These are phyloP conservation scores for Protonemura montana DNA, from an alignment of 2,888 invertebrate species.

Conservation along the genomic window DNA sequence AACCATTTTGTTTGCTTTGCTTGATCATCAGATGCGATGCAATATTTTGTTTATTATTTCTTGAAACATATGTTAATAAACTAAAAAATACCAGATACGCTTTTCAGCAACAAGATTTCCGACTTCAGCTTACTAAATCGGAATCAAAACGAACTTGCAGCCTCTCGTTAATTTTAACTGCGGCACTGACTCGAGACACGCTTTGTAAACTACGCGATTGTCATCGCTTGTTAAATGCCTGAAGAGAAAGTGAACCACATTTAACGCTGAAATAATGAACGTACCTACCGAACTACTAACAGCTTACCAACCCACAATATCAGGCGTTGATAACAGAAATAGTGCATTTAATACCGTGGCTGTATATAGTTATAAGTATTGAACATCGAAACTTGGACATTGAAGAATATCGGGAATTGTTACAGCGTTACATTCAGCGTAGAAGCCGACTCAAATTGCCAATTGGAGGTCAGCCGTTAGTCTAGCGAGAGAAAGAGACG, in stretches of 20 bases:
- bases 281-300: background rate
- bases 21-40: background rate
- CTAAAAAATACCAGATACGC: background rate
- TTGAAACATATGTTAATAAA: too few relatives aligned
- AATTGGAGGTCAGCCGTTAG: too few relatives aligned
- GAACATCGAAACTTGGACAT: background rate
- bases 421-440: too few relatives aligned
- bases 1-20: slow-evolving; percentile 4
- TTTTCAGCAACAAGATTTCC: background rate
- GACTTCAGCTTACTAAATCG: too few relatives aligned
- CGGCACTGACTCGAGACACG: too few relatives aligned
- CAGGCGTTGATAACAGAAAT: background rate
- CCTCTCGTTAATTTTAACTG: too few relatives aligned
- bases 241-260: background rate
- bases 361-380: background rate
- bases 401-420: too few relatives aligned
- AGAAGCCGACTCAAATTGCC: too few relatives aligned
- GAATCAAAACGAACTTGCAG: too few relatives aligned
- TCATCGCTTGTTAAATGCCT: background rate
- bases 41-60: background rate
- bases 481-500: too few relatives aligned
- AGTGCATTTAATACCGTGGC: background rate
- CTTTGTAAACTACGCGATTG: background rate
- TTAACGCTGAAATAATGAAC: background rate
- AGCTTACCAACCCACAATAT: background rate